phyloP scores from a whole-genome alignment of 1,140 invertebrate genomes.

The Drosophila neocordata region DNA sequence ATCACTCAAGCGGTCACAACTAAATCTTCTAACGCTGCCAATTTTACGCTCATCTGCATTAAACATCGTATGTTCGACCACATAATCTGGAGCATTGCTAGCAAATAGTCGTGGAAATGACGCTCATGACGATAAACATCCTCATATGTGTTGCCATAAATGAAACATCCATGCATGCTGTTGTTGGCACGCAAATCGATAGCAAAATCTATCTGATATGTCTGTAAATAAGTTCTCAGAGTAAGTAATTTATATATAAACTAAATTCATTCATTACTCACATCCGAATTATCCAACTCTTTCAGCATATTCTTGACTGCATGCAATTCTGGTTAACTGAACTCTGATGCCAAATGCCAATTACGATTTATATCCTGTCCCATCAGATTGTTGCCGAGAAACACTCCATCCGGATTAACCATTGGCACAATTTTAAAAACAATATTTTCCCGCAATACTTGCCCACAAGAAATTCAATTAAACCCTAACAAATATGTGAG shows the following conservation, averaged over 20 bases:
- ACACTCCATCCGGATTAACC: constrained; percentile 98
- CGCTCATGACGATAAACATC: constrained; percentile 92
- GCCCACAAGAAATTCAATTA: constrained; percentile 95
- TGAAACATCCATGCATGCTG: constrained; percentile 95
- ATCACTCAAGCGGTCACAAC: constrained; percentile 87
- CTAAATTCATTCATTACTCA: constrained; percentile 60
- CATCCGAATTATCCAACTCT: constrained; percentile 89
- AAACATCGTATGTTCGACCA: constrained; percentile 92
- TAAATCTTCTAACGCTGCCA: constrained; percentile 93
- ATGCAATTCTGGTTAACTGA: constrained; percentile 94
- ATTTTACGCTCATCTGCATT: constrained; percentile 93
- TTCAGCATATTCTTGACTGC: constrained; percentile 91
- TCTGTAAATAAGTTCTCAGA: constrained; percentile 83
- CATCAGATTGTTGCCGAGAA: constrained; percentile 95
- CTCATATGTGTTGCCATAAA: constrained; percentile 98
- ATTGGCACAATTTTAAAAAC: constrained; percentile 97
- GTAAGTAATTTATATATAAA: neutral
- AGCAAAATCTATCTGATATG: constrained; percentile 93
- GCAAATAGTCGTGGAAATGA: constrained; percentile 95
- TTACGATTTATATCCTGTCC: constrained; percentile 96
- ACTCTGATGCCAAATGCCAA: constrained; percentile 94
- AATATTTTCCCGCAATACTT: constrained; percentile 88
- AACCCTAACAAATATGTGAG: constrained; percentile 97
- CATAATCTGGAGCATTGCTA: constrained; percentile 93
- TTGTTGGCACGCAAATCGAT: constrained; percentile 97